Conservation (phyloP, 1,140 invertebrate species). For the Drosophila jambulina region DNA sequence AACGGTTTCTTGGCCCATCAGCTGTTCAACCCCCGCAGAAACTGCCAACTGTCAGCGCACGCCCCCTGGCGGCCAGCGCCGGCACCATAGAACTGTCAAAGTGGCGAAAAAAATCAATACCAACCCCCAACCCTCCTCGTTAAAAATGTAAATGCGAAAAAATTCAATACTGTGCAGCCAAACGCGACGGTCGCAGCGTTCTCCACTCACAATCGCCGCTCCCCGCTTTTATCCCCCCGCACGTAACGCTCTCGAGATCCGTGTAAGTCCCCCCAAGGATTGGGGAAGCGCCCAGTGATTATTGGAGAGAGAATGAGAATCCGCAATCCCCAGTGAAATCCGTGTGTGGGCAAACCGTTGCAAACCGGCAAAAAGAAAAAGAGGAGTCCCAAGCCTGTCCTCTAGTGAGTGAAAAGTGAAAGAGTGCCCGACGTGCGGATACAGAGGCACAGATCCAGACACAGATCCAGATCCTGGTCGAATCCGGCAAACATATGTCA, state of each 20-base stretch:
- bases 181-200: constrained; percentile 72
- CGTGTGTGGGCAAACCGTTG: constrained; percentile 19
- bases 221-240: constrained; percentile 36
- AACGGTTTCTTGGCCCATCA: constrained; percentile 22
- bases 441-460: constrained; percentile 11
- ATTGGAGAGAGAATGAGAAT: constrained; percentile 7
- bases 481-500: constrained; percentile 54
- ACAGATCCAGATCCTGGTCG: constrained; percentile 11
- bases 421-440: constrained; percentile 2
- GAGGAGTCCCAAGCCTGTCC: neutral
- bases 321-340: constrained; percentile 25
- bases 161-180: constrained; percentile 84
- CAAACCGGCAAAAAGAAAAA: constrained; percentile 37
- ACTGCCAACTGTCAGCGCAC: constrained; percentile 36
- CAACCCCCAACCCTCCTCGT: constrained; percentile 80
- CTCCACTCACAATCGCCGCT: constrained; percentile 47
- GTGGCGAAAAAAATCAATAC: constrained; percentile 78
- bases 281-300: constrained; percentile 1
- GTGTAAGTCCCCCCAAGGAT: constrained; percentile 18
- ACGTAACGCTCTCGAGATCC: constrained; percentile 31
- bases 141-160: constrained; percentile 84
- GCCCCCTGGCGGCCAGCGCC: constrained; percentile 45
- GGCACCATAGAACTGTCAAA: constrained; percentile 50
- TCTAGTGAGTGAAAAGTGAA: constrained; percentile 36
- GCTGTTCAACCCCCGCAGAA: constrained; percentile 57